Conservation (phyloP, 2,888 invertebrate genomes). For the Panzeria rudis region DNA sequence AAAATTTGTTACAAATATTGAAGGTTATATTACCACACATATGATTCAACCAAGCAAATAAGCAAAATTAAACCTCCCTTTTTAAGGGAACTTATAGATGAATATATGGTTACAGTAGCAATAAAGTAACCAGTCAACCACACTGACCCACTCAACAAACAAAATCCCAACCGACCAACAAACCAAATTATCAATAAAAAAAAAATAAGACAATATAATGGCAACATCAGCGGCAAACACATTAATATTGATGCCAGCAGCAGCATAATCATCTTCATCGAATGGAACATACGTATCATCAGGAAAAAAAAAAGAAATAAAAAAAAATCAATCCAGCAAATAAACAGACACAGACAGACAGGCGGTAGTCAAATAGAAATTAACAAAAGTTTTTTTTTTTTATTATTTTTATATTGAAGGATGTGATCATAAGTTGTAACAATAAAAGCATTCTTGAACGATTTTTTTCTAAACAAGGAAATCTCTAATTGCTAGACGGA, state of each 20-base stretch:
- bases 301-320: not conserved
- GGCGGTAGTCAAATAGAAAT: not conserved
- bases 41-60: conserved; percentile 28
- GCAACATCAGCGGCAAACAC: conserved; percentile 24
- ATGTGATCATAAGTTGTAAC: not conserved
- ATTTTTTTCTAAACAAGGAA: too few species aligned
- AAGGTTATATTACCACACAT: conserved; percentile 29
- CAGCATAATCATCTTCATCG: conserved; percentile 1
- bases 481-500: too few species aligned
- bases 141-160: conserved; percentile 20
- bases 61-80: not conserved
- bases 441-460: too few species aligned
- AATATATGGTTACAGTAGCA: not conserved
- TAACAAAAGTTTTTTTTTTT: not conserved
- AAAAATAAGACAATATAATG: not conserved
- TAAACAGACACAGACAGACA: not conserved
- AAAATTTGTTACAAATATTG: conserved; percentile 16
- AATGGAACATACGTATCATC: not conserved
- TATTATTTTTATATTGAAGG: not conserved
- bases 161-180: not conserved
- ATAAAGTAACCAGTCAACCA: conserved; percentile 11
- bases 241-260: conserved; percentile 1
- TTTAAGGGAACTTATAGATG: not conserved
- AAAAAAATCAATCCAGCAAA: conserved; percentile 9
- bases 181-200: conserved; percentile 35